Evolutionary conservation across 1,140 invertebrate species (phyloP).

Genomic region (Trichogramma pretiosum): DNA sequence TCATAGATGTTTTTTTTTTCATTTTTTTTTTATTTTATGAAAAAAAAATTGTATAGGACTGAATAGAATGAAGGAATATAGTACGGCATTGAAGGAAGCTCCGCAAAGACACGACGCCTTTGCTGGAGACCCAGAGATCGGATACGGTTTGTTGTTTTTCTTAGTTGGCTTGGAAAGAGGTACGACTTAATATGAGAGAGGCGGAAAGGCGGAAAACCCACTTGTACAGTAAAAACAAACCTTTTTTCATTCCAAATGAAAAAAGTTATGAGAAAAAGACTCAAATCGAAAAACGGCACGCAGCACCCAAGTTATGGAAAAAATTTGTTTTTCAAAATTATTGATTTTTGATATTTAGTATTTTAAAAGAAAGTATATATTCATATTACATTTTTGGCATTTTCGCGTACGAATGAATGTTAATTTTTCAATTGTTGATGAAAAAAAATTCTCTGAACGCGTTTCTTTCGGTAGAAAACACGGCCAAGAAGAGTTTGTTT

Average conservation of each 20-base stretch:
- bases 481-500: neutral
- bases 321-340: conserved; percentile 37
- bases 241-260: conserved; percentile 22
- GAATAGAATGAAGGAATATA: conserved; percentile 5
- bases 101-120: conserved; percentile 20
- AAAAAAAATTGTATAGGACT: conserved; percentile 1
- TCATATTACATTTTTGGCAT: neutral
- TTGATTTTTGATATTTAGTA: conserved; percentile 33
- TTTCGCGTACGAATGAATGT: conserved; percentile 12
- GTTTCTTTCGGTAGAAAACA: conserved; percentile 18
- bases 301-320: conserved; percentile 22
- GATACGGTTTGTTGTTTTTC: conserved; percentile 16
- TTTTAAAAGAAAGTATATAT: too few species aligned
- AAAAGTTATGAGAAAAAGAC: conserved; percentile 4
- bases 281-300: conserved; percentile 11
- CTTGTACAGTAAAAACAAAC: conserved; percentile 35
- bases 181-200: conserved; percentile 4
- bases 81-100: conserved; percentile 18
- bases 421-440: neutral
- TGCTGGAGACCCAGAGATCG: conserved; percentile 21
- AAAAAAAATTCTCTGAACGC: conserved; percentile 16
- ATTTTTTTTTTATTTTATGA: conserved; percentile 11
- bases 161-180: conserved; percentile 9
- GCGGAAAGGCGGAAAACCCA: conserved; percentile 31
- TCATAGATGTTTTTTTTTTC: conserved; percentile 16